Base-by-base conservation (phyloP, 2,888 invertebrate species). In the Caenorhabditis wallacei region DNA sequence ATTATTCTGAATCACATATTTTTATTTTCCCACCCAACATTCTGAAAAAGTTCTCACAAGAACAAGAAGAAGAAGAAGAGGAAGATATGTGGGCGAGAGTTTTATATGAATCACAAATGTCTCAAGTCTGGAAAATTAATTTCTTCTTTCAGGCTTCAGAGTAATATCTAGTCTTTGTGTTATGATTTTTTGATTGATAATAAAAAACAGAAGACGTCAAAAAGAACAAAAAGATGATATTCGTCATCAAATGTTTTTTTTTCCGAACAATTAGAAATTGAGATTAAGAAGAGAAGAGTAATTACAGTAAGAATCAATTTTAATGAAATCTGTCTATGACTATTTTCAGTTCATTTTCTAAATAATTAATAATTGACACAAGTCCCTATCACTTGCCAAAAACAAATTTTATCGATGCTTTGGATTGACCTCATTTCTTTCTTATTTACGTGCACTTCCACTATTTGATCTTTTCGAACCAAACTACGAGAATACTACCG, bases 71-170 rank as follows among this genome's bases (percentile, higher is more conserved):
- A 30, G 8, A 30, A 5, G 30, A 30, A 30, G 24, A 24, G 46
- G 11, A 61, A 26, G n/a, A n/a, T n/a, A n/a, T n/a, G 43, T 43
- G 43, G 43, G 46, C 18, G 46, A 48, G 46, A 7, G 18, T 13
- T n/a, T 48, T 8, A 18, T 48, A 18, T 48, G 46, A 48, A 48
- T 48, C 46, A 48, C 18, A 48, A 7, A 48, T 48, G 13, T 40
- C 40, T 40, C 11, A 10, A 2, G 2, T 40, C 18, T 18, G 13
- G 3, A 18, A 48, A 18, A 18, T 48, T 48, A 2, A 18, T 48
- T 46, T 35, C 64, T 56, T 43, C 56, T 18, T 74, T 54, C 26
- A 37, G 64, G 48, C 53, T 74, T 64, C 43, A 43, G 43, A 20
- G 26, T 61, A 11, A 26, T 20, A 5, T 13, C 2, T 18, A 8